These are phyloP conservation scores for Holotrichia oblita DNA, from an alignment of 1,140 invertebrate species.

Conservation along the genomic window DNA sequence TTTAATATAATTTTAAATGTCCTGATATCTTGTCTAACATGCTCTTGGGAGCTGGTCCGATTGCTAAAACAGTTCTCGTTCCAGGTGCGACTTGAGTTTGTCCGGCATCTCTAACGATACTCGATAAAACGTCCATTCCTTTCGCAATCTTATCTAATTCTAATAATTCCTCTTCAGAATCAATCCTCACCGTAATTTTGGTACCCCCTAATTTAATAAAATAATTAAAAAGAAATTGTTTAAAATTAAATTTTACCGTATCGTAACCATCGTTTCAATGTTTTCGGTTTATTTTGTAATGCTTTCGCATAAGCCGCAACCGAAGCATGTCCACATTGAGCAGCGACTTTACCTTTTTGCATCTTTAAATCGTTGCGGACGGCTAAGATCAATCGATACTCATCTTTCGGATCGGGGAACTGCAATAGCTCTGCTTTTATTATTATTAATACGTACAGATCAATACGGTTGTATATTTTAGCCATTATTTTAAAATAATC, in stretches of 20 bases:
- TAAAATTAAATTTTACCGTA: slow-evolving; percentile 62
- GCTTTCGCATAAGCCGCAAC: slow-evolving; percentile 80
- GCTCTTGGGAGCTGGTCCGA: slow-evolving; percentile 84
- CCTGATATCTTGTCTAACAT: slow-evolving; percentile 86
- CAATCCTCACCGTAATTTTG: slow-evolving; percentile 66
- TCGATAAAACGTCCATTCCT: slow-evolving; percentile 73
- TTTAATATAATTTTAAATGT: slow-evolving; percentile 85
- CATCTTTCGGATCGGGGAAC: slow-evolving; percentile 59
- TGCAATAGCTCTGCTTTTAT: slow-evolving; percentile 43
- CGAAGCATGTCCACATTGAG: slow-evolving; percentile 92
- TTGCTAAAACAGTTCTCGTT: slow-evolving; percentile 86
- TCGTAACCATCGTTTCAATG: slow-evolving; percentile 78
- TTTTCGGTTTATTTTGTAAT: slow-evolving; percentile 67
- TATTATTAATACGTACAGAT: slow-evolving; percentile 16
- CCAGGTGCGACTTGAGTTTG: slow-evolving; percentile 88
- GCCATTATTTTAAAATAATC: slow-evolving; percentile 1
- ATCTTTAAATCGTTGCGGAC: slow-evolving; percentile 92
- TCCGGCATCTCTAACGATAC: slow-evolving; percentile 86
- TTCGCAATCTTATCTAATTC: slow-evolving; percentile 74
- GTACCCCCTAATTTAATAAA: slow-evolving; percentile 59
- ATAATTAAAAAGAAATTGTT: too few relatives aligned
- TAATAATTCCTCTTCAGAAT: slow-evolving; percentile 73
- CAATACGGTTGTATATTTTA: neutral
- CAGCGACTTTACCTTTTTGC: slow-evolving; percentile 93
- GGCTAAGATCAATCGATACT: slow-evolving; percentile 86